Base-by-base conservation (phyloP, 2,888 invertebrate species). In the Lottia scabra region DNA sequence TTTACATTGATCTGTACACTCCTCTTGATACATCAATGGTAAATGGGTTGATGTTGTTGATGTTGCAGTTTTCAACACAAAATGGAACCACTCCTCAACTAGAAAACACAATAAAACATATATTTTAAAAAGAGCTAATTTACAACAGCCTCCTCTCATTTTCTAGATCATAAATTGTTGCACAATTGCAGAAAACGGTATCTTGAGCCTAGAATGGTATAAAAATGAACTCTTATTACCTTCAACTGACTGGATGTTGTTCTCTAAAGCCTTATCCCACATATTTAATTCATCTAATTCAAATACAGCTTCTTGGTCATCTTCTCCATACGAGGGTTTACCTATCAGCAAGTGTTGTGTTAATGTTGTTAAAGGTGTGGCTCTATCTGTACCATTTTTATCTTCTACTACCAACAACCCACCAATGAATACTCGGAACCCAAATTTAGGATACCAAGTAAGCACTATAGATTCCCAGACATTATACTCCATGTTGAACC, bases 401-500 rank as follows among this genome's bases (percentile, higher is more conserved):
- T 66, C 67, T 27, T 75, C 71, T 26, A 46, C 66, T 23, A 68
- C 70, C n/a, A 74, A 62, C n/a, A 71, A n/a, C n/a, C 68, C 72
- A 69, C 75, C 78, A 8, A 78, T 65, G 45, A 72, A 71, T 6
- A 78, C 71, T 23, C 70, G 65, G 43, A 75, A 64, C 6, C 75
- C 75, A 66, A 74, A 70, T 27, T 65, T 65, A 13, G 67, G 67
- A 62, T 74, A 72, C 67, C 70, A 78, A 2, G 72, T 70, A 6
- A 74, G 68, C 19, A 69, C 46, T 12, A 78, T 45, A 19, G 74
- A 70, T 5, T 48, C 71, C 78, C 78, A 78, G n/a, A 69, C 44
- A 15, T 48, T n/a, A 23, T 71, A 63, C 26, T 73, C 68, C 19
- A 78, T 13, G 64, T 78, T 75, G 64, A 78, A 78, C 71, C 74